Conservation (phyloP, 1,140 invertebrate genomes). For the Neodiprion virginianus region DNA sequence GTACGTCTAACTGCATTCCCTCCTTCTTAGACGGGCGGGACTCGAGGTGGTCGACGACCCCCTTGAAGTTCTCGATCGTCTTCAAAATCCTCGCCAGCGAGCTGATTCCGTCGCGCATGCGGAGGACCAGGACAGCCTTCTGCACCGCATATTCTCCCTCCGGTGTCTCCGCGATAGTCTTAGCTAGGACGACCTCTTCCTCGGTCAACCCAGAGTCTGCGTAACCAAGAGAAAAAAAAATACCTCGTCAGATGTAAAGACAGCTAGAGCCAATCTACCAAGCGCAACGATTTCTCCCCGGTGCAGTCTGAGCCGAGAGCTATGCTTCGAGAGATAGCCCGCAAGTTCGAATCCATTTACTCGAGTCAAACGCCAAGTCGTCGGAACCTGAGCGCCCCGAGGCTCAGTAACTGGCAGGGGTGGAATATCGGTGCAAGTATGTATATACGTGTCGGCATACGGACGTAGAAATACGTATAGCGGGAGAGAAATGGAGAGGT, state of each 20-base stretch:
- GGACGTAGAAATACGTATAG: constrained; percentile 21
- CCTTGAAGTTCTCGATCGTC: constrained; percentile 91
- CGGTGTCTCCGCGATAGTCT: constrained; percentile 75
- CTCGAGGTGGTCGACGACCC: constrained; percentile 86
- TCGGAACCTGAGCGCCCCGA: constrained; percentile 7
- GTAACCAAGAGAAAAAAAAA: constrained; percentile 27
- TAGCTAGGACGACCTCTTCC: constrained; percentile 86
- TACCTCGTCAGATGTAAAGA: constrained; percentile 40
- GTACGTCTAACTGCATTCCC: constrained; percentile 81
- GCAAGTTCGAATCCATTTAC: constrained; percentile 53
- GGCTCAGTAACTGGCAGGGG: neutral
- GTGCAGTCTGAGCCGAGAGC: neutral
- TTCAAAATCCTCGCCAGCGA: constrained; percentile 86
- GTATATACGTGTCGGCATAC: constrained; percentile 16
- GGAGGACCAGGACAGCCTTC: constrained; percentile 80
- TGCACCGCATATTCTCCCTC: constrained; percentile 77
- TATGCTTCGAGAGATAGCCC: constrained; percentile 13
- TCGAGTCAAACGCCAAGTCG: constrained; percentile 24
- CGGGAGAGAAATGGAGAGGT: constrained; percentile 19
- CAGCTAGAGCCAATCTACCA: constrained; percentile 33
- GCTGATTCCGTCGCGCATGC: constrained; percentile 85
- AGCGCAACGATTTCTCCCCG: neutral
- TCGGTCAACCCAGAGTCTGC: constrained; percentile 83
- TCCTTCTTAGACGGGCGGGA: constrained; percentile 79
- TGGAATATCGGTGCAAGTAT: constrained; percentile 9